A percentile compares a stretch with the other conserved stretches of the same genome.
Evolutionary conservation across 2,113 vertebrate genomes (phyloP).

Genomic region (Ia io): DNA sequence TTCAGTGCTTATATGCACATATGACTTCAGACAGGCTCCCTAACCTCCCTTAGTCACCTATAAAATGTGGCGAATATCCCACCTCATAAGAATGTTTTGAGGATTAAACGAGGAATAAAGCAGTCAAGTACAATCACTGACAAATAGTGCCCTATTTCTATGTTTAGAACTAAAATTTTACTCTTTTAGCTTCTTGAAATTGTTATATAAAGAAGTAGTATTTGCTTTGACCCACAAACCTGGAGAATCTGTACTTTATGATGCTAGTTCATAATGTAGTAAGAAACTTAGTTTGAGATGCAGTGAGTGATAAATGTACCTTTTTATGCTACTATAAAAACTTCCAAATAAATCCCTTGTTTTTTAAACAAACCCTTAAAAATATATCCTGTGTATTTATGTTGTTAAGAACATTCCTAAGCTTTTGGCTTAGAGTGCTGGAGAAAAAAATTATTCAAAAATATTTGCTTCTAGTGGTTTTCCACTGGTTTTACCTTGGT

Average conservation of each 20-base stretch:
- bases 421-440: not conserved
- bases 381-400: slow-evolving; percentile 29
- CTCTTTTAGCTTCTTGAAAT: slow-evolving; percentile 44
- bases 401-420: slow-evolving; percentile 26
- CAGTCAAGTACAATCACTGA: not conserved
- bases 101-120: slow-evolving; percentile 17
- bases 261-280: not conserved
- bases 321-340: not conserved
- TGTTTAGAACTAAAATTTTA: slow-evolving; percentile 26
- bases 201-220: slow-evolving; percentile 31
- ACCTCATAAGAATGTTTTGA: not conserved
- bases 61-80: not conserved
- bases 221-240: not conserved
- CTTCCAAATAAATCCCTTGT: slow-evolving; percentile 11
- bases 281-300: not conserved
- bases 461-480: slow-evolving; percentile 4
- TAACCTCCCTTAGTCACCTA: not conserved
- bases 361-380: slow-evolving; percentile 17
- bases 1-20: not conserved
- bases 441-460: not conserved
- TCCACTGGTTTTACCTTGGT: slow-evolving; percentile 24
- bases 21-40: not conserved
- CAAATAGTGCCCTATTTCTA: not conserved
- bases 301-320: not conserved
- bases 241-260: not conserved